These are phyloP conservation scores for Rhodinocichla rosea DNA, from an alignment of 2,113 vertebrate genomes.

Conservation along the genomic window DNA sequence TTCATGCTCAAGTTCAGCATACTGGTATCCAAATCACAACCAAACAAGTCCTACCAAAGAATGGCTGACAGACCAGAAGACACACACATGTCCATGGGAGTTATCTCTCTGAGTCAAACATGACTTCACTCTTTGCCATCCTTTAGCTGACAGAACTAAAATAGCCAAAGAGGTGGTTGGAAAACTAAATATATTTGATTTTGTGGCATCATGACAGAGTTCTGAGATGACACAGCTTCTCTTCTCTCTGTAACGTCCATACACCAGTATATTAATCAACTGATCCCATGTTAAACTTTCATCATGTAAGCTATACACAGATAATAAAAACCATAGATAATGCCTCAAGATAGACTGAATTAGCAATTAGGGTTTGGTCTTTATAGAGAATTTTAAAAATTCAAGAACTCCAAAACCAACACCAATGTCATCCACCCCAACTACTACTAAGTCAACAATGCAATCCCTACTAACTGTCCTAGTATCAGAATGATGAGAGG, in stretches of 20 bases:
- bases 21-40: not conserved
- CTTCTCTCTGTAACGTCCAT: not conserved
- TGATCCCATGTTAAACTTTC: not conserved
- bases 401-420: not conserved
- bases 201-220: not conserved
- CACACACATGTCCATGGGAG: rapidly evolving
- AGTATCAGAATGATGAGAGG: not conserved
- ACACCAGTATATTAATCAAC: not conserved
- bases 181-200: not conserved
- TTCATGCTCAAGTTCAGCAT: not conserved
- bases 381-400: not conserved
- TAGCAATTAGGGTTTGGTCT: not conserved
- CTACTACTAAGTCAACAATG: not conserved
- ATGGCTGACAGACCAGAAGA: not conserved
- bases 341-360: not conserved
- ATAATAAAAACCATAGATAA: not conserved
- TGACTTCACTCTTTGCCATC: not conserved
- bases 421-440: not conserved
- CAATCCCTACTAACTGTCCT: not conserved
- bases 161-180: not conserved
- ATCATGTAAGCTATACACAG: not conserved
- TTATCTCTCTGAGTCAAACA: not conserved
- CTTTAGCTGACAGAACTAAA: not conserved
- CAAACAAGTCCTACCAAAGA: not conserved
- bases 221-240: not conserved